Evolutionary conservation across 2,113 vertebrate genomes (phyloP), one percentile per base, ranked within the genome.

Genomic region (Melanostigma gelatinosum): DNA sequence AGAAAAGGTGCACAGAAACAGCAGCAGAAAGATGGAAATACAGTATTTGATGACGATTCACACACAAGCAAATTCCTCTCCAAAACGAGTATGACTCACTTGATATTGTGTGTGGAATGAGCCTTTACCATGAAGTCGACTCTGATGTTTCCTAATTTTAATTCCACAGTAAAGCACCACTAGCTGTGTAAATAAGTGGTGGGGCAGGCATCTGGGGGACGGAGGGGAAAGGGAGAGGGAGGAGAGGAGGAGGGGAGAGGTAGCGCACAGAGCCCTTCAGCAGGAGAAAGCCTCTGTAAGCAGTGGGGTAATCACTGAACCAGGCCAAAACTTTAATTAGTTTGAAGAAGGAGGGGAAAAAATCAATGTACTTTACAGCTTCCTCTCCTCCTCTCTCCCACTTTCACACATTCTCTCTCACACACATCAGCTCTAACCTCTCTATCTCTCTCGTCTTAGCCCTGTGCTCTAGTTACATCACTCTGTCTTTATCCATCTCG

Each of bases 271-370:
- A 87, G 85, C 89, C 88, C 82, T 85, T 83, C 83, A 90, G 89
- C 89, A 81, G 87, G 80, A 91, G 92, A 91, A 90, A 88, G 88
- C 87, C 86, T 92, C 90, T 82, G 89, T 91, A 92, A 92, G 93
- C 91, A 90, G 90, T 84, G 88, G 85, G 89, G 91, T 93, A 93
- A 93, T 94, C 92, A 94, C 91, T 94, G 93, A 94, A 93, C 90
- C 93, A 93, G 91, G 91, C 92, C 87, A 93, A 92, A 94, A 93
- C 92, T 94, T 93, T 94, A 94, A 94, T 94, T 94, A 94, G 93
- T 94, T 93, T 92, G 88, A 92, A 91, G 85, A 92, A 89, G 85
- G 88, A 88, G 88, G 85, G 84, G 86, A 80, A 87, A 85, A 89
- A 93, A 94, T 94, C 93, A 89, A 94, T 93, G 87, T 86, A 87